Evolutionary conservation across 1,140 invertebrate species (phyloP), one percentile per base, ranked within the genome.

Genomic region (Drosophila erecta): DNA sequence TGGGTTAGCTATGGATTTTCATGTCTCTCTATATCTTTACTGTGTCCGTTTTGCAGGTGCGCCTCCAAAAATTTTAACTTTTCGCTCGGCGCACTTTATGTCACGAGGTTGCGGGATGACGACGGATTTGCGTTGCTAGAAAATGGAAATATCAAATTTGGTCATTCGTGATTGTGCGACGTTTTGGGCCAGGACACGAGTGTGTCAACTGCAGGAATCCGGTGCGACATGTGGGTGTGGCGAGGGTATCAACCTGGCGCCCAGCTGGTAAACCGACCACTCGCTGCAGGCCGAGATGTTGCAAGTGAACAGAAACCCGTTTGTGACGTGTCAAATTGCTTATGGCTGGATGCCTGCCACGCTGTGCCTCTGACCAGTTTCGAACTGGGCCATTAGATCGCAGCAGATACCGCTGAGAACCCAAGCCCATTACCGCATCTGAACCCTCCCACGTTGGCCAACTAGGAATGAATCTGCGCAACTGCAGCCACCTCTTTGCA

Each of bases 311-410:
- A 47, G 64, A 80, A 81, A 85, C 81, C 72, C 51, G 81, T 85
- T 85, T 70, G 64, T 66, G 84, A 77, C 77, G 79, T 87, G 61
- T 81, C 83, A 66, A 86, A 79, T 81, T 87, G 69, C 56, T 49
- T 38, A 55, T 75, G 54, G 44, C 35, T 55, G 65, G 71, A 62
- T 71, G 81, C 54, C 54, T 59, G 71, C 55, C 33, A 38, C 55
- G 35, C 15, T 41, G 65, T 43, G 30, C 38, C 55, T 71, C 50
- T 75, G 69, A n/a, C 71, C 72, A 67, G 72, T 54, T 53, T 49
- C 8, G 27, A 64, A 50, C 59, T 40, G 59, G 66, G 43, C 50
- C 50, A 67, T 60, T 60, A 58, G 22, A 61, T 41, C 37, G 22
- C 30, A 30, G 10, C 43, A 15, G 49, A 50, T 50, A 56, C n/a